These are phyloP conservation scores for Melitaea athalia DNA, from an alignment of 2,888 invertebrate genomes.

Conservation along the genomic window DNA sequence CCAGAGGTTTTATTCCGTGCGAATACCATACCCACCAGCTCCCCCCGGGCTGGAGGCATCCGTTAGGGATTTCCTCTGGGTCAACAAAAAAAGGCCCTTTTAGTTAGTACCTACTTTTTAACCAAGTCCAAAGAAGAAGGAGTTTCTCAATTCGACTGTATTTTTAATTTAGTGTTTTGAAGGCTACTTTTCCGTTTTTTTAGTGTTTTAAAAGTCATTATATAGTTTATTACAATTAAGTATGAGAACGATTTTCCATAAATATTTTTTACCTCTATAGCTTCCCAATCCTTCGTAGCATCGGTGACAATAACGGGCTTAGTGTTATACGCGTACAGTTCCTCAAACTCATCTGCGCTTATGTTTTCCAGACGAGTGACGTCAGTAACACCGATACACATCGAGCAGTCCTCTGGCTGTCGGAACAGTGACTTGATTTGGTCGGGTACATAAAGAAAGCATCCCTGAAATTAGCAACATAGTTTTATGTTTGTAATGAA, in stretches of 20 bases:
- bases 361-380: constrained; percentile 86
- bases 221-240: neutral
- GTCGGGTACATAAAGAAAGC: constrained; percentile 60
- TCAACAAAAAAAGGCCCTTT: too few species aligned
- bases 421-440: constrained; percentile 82
- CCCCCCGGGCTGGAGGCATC: too few species aligned
- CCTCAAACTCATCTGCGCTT: constrained; percentile 86
- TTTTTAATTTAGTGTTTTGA: too few species aligned
- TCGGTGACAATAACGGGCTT: constrained; percentile 93
- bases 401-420: constrained; percentile 90
- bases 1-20: too few species aligned
- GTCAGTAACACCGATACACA: constrained; percentile 85
- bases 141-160: too few species aligned
- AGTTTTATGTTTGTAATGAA: neutral
- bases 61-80: too few species aligned
- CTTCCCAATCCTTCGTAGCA: constrained; percentile 91
- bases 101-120: too few species aligned
- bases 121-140: too few species aligned
- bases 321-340: constrained; percentile 88
- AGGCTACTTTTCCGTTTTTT: too few species aligned
- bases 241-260: neutral
- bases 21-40: too few species aligned
- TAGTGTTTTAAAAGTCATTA: too few species aligned
- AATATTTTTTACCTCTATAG: constrained; percentile 73
- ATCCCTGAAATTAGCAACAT: constrained; percentile 63